A percentile compares a stretch with the other conserved stretches of the same genome.
Conservation (phyloP, 2,888 invertebrate species). For the Mycalesis mineus region DNA sequence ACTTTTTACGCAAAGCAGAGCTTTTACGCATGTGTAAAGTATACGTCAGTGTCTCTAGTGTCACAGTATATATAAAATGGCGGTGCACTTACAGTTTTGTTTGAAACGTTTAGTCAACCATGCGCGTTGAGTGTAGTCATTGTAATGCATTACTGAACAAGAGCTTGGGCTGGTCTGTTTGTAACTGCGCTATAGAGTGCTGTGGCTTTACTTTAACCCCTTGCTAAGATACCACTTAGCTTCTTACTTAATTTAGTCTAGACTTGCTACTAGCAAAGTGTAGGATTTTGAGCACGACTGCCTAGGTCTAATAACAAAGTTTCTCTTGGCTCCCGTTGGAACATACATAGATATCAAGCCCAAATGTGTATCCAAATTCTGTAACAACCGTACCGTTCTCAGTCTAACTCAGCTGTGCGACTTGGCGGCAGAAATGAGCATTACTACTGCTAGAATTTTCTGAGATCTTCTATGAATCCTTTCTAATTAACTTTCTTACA, state of each 20-base stretch:
- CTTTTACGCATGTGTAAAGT: background rate
- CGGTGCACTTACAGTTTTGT: slow-evolving; percentile 1
- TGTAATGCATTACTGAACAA: background rate
- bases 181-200: background rate
- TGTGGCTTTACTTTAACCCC: background rate
- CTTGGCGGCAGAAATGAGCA: no score
- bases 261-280: background rate
- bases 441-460: no score
- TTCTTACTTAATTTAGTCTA: background rate
- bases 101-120: background rate
- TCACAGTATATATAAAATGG: background rate
- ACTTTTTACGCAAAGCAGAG: background rate
- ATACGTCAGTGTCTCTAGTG: background rate
- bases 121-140: background rate
- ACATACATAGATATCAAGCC: no score
- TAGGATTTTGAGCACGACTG: no score
- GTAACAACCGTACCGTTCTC: no score
- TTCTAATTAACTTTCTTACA: no score
- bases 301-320: no score
- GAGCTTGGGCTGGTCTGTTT: background rate
- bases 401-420: no score
- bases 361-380: no score
- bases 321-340: no score
- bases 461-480: no score
- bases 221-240: background rate